Conservation (phyloP, 2,888 invertebrate species). For the Apamea monoglypha region DNA sequence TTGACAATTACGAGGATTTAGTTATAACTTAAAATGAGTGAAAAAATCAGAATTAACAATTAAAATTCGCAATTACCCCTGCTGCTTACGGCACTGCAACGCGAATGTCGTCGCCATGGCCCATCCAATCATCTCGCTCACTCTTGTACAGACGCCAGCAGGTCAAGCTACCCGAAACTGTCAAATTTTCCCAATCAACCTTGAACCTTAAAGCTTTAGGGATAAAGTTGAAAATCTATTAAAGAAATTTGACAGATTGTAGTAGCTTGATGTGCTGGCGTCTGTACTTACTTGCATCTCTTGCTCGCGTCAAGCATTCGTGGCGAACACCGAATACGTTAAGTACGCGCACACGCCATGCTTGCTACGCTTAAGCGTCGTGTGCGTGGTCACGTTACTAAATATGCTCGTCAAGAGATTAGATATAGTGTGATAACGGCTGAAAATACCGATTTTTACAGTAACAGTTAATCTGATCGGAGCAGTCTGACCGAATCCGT, state of each 20-base stretch:
- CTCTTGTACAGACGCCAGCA: too few species aligned
- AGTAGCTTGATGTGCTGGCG: too few species aligned
- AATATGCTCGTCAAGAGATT: not conserved
- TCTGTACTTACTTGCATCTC: not conserved
- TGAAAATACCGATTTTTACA: too few species aligned
- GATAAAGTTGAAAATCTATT: too few species aligned
- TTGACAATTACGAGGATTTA: not conserved
- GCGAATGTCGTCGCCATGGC: too few species aligned
- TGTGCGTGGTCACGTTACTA: not conserved
- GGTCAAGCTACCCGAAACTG: too few species aligned
- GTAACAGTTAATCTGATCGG: not conserved
- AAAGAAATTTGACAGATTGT: too few species aligned
- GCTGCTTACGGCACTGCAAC: not conserved
- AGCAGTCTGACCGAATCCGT: not conserved
- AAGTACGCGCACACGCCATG: not conserved
- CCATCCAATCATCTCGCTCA: not conserved
- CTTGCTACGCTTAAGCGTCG: too few species aligned
- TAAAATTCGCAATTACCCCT: too few species aligned
- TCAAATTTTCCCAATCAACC: too few species aligned
- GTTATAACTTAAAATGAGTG: not conserved
- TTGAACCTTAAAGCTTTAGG: too few species aligned
- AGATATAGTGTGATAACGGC: not conserved
- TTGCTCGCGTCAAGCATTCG: not conserved
- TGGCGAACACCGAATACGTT: too few species aligned
- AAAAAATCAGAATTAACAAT: not conserved